Percentiles rank a stretch among this genome's conserved stretches.
Conservation (phyloP, 1,140 invertebrate species). For the Hestina assimilis region DNA sequence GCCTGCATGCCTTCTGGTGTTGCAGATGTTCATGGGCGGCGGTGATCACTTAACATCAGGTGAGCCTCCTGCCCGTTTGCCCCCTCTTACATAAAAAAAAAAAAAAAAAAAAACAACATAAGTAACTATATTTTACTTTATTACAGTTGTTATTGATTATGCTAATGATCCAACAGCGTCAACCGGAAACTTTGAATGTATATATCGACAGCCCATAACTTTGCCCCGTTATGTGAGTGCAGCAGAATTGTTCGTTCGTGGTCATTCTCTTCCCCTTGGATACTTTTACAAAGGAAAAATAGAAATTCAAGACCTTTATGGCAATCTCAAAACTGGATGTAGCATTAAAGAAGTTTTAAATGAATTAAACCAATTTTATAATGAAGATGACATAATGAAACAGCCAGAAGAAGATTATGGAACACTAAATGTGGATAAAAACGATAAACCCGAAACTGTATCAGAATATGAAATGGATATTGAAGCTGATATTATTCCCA, state of each 20-base stretch:
- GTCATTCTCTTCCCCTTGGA: constrained; percentile 46
- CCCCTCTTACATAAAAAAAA: too few species aligned
- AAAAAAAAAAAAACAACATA: too few species aligned
- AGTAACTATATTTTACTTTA: background rate
- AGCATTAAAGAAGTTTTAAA: constrained; percentile 41
- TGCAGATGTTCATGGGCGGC: too few species aligned
- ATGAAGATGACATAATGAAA: constrained; percentile 38
- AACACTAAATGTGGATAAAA: constrained; percentile 16
- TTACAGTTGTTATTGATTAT: constrained; percentile 80
- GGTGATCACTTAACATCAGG: too few species aligned
- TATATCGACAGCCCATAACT: constrained; percentile 63
- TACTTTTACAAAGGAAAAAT: constrained; percentile 60
- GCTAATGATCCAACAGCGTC: constrained; percentile 66
- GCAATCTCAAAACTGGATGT: constrained; percentile 36
- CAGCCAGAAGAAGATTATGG: constrained; percentile 32
- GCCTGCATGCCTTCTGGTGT: too few species aligned
- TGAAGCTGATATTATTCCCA: background rate
- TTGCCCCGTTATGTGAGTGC: constrained; percentile 42
- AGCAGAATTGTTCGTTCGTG: constrained; percentile 44
- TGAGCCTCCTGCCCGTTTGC: too few species aligned
- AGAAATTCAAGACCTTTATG: constrained; percentile 40
- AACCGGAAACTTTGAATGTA: constrained; percentile 80
- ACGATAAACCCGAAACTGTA: constrained; percentile 23
- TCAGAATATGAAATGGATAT: constrained; percentile 33
- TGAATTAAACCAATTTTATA: constrained; percentile 44